phyloP scores from a whole-genome alignment of 2,797 vertebrate genomes.

The Poecilia wingei region DNA sequence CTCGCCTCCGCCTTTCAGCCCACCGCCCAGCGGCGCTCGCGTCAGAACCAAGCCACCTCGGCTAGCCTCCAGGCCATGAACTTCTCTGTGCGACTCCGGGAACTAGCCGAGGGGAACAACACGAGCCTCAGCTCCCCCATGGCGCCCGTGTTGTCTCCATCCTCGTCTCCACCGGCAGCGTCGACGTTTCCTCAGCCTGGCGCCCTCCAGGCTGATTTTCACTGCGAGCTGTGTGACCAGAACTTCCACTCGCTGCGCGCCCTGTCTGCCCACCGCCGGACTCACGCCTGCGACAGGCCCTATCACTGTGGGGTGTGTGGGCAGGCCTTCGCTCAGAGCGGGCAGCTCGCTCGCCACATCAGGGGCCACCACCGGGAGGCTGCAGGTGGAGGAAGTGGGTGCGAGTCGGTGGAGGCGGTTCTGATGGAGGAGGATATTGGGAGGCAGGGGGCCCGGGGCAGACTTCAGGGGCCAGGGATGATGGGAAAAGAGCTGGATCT shows the following conservation, averaged over 20 bases:
- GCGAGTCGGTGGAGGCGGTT: conserved; percentile 49
- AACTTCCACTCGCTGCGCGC: conserved; percentile 84
- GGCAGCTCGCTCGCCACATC: conserved; percentile 84
- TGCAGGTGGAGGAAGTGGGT: conserved; percentile 34
- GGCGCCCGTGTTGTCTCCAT: conserved; percentile 72
- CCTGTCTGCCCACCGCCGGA: conserved; percentile 85
- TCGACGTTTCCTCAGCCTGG: conserved; percentile 74
- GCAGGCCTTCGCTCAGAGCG: conserved; percentile 80
- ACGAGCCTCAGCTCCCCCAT: conserved; percentile 36
- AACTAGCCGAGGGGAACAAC: conserved; percentile 75
- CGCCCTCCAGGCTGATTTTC: conserved; percentile 55
- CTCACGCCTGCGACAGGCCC: conserved; percentile 79
- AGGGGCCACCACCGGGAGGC: conserved; percentile 73
- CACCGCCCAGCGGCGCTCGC: conserved; percentile 56
- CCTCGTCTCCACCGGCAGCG: conserved; percentile 75
- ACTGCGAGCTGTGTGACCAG: conserved; percentile 83
- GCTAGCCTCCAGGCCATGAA: conserved; percentile 71
- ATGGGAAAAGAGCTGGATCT: conserved; percentile 70
- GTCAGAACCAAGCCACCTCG: conserved; percentile 42
- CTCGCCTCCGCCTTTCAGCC: conserved; percentile 77
- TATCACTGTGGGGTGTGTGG: conserved; percentile 84
- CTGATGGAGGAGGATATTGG: conserved; percentile 62
- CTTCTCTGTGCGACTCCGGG: conserved; percentile 81
- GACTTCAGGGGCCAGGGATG: conserved; percentile 51
- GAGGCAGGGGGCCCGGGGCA: conserved; percentile 51